Conservation (phyloP, 2,888 invertebrate genomes). For the Eurois occulta region DNA sequence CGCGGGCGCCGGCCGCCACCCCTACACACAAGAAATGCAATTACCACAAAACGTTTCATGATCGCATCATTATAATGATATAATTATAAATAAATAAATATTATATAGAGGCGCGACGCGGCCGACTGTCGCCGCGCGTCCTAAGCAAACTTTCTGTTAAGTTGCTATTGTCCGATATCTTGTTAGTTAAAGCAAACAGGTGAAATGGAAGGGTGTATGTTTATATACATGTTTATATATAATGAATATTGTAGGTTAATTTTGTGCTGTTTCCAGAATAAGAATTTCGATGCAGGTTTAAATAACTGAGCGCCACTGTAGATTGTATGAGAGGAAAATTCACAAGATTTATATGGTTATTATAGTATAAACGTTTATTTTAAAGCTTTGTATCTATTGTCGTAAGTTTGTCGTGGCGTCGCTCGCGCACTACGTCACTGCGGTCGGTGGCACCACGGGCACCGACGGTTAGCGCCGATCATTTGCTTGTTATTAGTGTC, state of each 20-base stretch:
- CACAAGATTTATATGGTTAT: constrained; percentile 67
- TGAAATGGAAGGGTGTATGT: constrained; percentile 87
- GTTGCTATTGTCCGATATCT: constrained; percentile 84
- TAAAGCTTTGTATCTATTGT: constrained; percentile 57
- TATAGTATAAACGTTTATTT: constrained; percentile 61
- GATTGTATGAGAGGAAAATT: constrained; percentile 65
- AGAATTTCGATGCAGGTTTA: constrained; percentile 69
- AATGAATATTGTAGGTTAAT: constrained; percentile 89
- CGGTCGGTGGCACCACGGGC: constrained; percentile 36
- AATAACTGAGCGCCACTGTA: constrained; percentile 59
- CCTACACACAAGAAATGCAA: constrained; percentile 82
- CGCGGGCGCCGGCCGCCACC: constrained; percentile 78
- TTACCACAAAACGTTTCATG: constrained; percentile 84
- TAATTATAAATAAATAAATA: constrained; percentile 72
- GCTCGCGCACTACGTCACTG: constrained; percentile 48
- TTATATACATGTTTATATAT: constrained; percentile 89
- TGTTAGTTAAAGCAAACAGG: constrained; percentile 77
- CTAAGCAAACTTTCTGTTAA: constrained; percentile 84
- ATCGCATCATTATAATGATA: constrained; percentile 81
- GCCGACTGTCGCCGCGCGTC: constrained; percentile 58
- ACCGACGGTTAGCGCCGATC: constrained; percentile 12
- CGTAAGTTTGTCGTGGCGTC: constrained; percentile 42
- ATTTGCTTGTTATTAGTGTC: constrained; percentile 56
- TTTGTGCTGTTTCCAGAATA: constrained; percentile 86
- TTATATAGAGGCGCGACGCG: constrained; percentile 66